Conservation (phyloP, 2,113 vertebrate species). For the Uropsilus gracilis region DNA sequence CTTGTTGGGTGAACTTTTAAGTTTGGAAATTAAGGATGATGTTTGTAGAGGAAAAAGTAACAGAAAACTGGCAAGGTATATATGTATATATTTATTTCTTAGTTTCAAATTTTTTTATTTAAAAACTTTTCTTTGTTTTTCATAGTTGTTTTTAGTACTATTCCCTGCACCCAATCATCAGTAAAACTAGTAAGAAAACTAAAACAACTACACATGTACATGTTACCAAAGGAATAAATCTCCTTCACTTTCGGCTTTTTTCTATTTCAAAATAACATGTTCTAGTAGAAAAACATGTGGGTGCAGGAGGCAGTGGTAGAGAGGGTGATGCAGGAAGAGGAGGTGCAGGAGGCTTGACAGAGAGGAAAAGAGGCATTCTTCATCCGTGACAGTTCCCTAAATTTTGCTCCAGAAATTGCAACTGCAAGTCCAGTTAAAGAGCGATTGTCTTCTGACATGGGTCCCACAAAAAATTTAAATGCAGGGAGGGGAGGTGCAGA, state of each 20-base stretch:
- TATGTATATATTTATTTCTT: too few relatives aligned
- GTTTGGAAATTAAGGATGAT: not conserved
- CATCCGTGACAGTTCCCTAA: slow-evolving; percentile 97
- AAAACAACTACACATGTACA: not conserved
- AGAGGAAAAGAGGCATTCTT: too few relatives aligned
- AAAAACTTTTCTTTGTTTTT: not conserved
- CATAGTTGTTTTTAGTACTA: not conserved
- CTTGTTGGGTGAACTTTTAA: not conserved
- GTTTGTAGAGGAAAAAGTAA: not conserved
- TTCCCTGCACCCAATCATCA: not conserved
- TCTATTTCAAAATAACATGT: not conserved
- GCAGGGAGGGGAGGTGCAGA: slow-evolving; percentile 94
- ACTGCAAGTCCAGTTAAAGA: slow-evolving; percentile 94
- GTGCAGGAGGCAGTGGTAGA: too few relatives aligned
- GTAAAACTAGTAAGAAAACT: not conserved
- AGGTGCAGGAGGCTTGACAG: not conserved
- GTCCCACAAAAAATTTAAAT: slow-evolving; percentile 89
- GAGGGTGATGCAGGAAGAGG: too few relatives aligned
- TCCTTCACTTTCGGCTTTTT: not conserved
- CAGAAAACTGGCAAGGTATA: not conserved
- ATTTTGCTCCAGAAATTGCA: slow-evolving; percentile 96
- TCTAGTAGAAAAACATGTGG: not conserved
- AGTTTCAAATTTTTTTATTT: too few relatives aligned
- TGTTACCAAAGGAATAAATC: not conserved
- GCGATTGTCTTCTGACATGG: slow-evolving; percentile 89